Evolutionary conservation across 2,888 invertebrate species (phyloP).

Genomic region (Sarcophaga rosellei): DNA sequence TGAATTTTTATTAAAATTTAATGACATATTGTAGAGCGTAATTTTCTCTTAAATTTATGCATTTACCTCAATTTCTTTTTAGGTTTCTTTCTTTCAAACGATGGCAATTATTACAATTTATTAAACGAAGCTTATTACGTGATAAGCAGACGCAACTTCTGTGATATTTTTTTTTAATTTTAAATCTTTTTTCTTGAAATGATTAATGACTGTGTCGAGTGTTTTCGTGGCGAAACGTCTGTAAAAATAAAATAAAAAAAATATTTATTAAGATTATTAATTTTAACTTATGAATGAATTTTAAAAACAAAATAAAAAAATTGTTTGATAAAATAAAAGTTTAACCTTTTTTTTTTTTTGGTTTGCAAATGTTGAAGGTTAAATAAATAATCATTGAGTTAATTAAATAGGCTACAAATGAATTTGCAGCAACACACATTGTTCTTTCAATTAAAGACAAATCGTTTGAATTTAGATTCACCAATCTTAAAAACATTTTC

Average conservation of each 20-base stretch:
- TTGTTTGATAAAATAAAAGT: no score
- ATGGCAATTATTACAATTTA: conserved; percentile 28
- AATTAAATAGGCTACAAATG: no score
- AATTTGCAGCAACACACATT: no score
- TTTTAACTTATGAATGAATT: not conserved
- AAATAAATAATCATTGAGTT: no score
- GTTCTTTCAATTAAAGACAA: no score
- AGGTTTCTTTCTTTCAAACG: conserved; percentile 16
- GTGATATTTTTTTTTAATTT: not conserved
- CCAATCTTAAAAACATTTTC: no score
- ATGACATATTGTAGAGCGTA: conserved; percentile 53
- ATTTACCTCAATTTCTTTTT: conserved; percentile 29
- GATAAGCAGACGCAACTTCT: conserved; percentile 30
- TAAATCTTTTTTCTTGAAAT: not conserved
- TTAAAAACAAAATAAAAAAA: no score
- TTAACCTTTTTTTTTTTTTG: no score
- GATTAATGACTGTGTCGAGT: not conserved
- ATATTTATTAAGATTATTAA: not conserved
- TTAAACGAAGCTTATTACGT: conserved; percentile 38
- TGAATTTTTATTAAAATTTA: conserved; percentile 38
- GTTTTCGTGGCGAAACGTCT: not conserved
- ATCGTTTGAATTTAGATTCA: no score
- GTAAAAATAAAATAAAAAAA: not conserved
- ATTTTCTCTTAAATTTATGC: conserved; percentile 16
- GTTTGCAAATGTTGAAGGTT: no score